Percentiles rank a stretch among this genome's conserved stretches.
Evolutionary conservation across 1,140 invertebrate genomes (phyloP).

Genomic region (Drosophila subobscura): DNA sequence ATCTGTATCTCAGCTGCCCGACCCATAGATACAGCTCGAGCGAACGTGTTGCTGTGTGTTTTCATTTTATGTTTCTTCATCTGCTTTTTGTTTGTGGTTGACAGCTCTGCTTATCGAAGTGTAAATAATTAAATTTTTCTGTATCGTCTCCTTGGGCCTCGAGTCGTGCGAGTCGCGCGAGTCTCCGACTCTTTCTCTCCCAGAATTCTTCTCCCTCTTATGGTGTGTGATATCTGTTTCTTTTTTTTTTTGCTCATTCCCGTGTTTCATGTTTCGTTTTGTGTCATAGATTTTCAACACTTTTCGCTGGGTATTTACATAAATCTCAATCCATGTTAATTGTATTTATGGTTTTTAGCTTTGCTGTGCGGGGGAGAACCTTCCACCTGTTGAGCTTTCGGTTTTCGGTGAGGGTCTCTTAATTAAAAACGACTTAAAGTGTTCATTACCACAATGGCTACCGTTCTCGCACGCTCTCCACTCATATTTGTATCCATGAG

Average conservation of each 20-base stretch:
- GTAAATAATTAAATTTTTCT: constrained; percentile 81
- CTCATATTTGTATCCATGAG: constrained; percentile 77
- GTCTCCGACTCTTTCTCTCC: too few species aligned
- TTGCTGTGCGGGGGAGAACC: background rate
- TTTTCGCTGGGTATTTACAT: constrained; percentile 23
- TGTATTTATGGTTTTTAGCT: constrained; percentile 4
- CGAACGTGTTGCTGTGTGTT: constrained; percentile 40
- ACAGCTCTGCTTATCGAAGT: constrained; percentile 79
- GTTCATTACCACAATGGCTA: constrained; percentile 79
- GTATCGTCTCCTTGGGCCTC: constrained; percentile 27
- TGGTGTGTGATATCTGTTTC: constrained; percentile 26
- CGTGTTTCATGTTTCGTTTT: constrained; percentile 29
- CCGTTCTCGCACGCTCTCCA: constrained; percentile 57
- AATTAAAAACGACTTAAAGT: constrained; percentile 83
- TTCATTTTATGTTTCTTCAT: background rate
- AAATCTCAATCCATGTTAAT: constrained; percentile 27
- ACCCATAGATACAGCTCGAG: constrained; percentile 67
- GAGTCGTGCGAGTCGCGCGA: too few species aligned
- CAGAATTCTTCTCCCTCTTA: constrained; percentile 20
- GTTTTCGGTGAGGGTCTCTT: constrained; percentile 45
- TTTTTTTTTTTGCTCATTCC: constrained; percentile 8
- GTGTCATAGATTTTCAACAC: constrained; percentile 55
- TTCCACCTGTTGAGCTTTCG: constrained; percentile 54
- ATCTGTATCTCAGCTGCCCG: constrained; percentile 59
- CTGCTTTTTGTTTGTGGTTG: constrained; percentile 65